These are phyloP conservation scores for Cephus cinctus DNA, from an alignment of 1,140 invertebrate species.

Conservation along the genomic window DNA sequence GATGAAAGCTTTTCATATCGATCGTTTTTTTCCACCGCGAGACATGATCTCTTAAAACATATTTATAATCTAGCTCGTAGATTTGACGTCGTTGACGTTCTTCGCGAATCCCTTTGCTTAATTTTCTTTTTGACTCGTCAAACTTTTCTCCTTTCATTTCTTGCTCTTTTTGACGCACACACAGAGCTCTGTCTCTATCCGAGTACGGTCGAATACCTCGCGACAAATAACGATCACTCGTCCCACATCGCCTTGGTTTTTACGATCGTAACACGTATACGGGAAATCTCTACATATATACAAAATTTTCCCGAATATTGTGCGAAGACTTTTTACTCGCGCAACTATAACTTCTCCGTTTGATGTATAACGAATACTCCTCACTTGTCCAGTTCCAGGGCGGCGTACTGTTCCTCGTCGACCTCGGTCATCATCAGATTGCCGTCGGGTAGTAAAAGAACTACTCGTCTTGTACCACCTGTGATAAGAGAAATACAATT, in stretches of 20 bases:
- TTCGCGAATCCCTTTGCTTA: too few species aligned
- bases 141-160: too few species aligned
- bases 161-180: too few species aligned
- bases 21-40: conserved; percentile 38
- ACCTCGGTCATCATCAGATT: conserved; percentile 83
- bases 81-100: too few species aligned
- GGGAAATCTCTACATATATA: conserved; percentile 50
- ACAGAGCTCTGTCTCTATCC: too few species aligned
- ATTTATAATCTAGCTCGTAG: conserved; percentile 29
- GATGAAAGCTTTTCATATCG: too few species aligned
- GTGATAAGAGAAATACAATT: conserved; percentile 29
- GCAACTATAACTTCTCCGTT: conserved; percentile 12
- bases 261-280: conserved; percentile 19
- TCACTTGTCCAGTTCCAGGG: conserved; percentile 66
- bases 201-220: too few species aligned
- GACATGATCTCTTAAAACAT: conserved; percentile 37
- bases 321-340: too few species aligned
- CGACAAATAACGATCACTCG: too few species aligned
- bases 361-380: conserved; percentile 14
- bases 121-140: too few species aligned
- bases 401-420: conserved; percentile 78
- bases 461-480: conserved; percentile 79
- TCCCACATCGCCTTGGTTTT: too few species aligned
- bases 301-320: conserved; percentile 30
- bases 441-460: conserved; percentile 75